These are phyloP conservation scores for Belonocnema kinseyi DNA, from an alignment of 1,140 invertebrate genomes.

Conservation along the genomic window DNA sequence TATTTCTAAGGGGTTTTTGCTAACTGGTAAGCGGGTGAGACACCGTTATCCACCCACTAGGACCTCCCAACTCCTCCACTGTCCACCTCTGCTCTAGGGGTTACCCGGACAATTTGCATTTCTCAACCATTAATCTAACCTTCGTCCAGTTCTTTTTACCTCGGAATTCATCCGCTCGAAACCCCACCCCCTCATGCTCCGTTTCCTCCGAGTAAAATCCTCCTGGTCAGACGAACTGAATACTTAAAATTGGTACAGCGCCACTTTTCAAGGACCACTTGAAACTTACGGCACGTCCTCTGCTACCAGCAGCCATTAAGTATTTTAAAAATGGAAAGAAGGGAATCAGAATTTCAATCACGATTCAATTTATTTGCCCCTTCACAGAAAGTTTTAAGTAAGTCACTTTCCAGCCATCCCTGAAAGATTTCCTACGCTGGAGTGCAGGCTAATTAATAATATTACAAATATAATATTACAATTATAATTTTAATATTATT, in stretches of 20 bases:
- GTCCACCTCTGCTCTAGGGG: slow-evolving; percentile 41
- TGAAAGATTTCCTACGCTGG: not conserved
- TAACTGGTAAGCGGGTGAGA: slow-evolving; percentile 55
- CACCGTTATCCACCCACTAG: slow-evolving; percentile 58
- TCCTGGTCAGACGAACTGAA: slow-evolving; percentile 18
- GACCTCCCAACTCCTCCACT: slow-evolving; percentile 28
- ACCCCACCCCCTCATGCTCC: slow-evolving; percentile 40
- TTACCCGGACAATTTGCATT: slow-evolving; percentile 70
- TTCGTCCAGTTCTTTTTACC: slow-evolving; percentile 47
- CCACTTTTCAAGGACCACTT: slow-evolving; percentile 1
- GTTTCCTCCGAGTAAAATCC: slow-evolving; percentile 37
- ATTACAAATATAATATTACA: too few relatives aligned
- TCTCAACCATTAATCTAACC: slow-evolving; percentile 73
- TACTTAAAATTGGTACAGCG: slow-evolving; percentile 20
- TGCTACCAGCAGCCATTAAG: not conserved
- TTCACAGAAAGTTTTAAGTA: not conserved
- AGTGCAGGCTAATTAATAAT: too few relatives aligned
- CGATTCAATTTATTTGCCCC: not conserved
- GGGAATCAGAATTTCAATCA: not conserved
- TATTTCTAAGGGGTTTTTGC: slow-evolving; percentile 71
- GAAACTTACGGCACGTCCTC: slow-evolving; percentile 17
- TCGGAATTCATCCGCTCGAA: slow-evolving; percentile 37
- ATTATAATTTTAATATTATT: too few relatives aligned
- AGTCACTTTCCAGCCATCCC: not conserved
- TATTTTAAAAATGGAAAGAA: slow-evolving; percentile 3